Evolutionary conservation across 2,113 vertebrate genomes (phyloP).

Genomic region (Illadopsis cleaveri): DNA sequence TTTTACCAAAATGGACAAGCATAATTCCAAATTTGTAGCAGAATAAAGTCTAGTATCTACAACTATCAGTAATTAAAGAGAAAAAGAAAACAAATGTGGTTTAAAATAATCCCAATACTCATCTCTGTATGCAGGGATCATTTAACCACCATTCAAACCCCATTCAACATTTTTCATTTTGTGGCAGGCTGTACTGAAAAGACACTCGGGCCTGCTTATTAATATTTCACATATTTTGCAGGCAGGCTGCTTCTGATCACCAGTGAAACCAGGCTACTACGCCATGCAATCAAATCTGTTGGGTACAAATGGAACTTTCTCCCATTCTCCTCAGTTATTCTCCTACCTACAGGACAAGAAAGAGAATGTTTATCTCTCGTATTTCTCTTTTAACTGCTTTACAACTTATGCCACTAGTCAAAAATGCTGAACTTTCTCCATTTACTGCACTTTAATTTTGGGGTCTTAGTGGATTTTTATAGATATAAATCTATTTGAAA

Average conservation of each 20-base stretch:
- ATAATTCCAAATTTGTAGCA: background rate
- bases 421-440: background rate
- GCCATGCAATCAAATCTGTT: background rate
- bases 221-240: background rate
- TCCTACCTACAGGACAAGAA: background rate
- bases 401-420: background rate
- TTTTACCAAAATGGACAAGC: background rate
- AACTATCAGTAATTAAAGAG: background rate
- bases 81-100: background rate
- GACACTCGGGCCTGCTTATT: background rate
- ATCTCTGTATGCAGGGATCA: background rate
- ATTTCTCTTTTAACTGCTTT: background rate
- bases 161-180: background rate
- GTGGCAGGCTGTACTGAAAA: background rate
- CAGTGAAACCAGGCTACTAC: background rate
- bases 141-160: background rate
- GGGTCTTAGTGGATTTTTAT: background rate
- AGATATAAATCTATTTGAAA: background rate
- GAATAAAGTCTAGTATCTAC: rapidly evolving
- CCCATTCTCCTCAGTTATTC: background rate
- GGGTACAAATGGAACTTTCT: background rate
- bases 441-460: background rate
- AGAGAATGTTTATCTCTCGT: background rate
- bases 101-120: background rate
- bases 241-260: background rate